phyloP scores from a whole-genome alignment of 2,797 vertebrate species.

The Acanthis flammea region DNA sequence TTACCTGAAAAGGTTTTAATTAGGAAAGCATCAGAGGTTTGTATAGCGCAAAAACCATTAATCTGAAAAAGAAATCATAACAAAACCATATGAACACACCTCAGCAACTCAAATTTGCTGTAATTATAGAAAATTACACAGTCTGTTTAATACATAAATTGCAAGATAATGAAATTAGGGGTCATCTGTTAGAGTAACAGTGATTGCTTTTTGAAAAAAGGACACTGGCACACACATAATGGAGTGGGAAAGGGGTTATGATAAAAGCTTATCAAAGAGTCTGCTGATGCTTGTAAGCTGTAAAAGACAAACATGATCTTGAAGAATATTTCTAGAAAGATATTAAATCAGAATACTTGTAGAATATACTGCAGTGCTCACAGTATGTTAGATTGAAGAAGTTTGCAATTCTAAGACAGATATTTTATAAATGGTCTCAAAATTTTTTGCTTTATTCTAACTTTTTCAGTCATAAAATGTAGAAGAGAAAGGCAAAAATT shows the following conservation, averaged over 20 bases:
- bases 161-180: constrained; percentile 31
- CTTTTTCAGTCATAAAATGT: background rate
- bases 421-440: background rate
- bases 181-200: background rate
- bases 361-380: background rate
- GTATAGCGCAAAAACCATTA: constrained; percentile 4
- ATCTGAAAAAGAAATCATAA: constrained; percentile 33
- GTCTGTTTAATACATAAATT: constrained; percentile 34
- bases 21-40: constrained; percentile 24
- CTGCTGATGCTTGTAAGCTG: background rate
- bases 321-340: background rate
- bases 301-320: background rate
- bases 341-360: background rate
- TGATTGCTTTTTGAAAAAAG: background rate
- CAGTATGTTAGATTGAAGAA: background rate
- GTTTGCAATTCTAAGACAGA: background rate
- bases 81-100: constrained; percentile 27
- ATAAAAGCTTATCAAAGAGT: constrained; percentile 9
- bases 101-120: constrained; percentile 36
- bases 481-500: background rate
- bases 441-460: background rate
- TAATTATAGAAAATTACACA: constrained; percentile 41
- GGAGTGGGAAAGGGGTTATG: background rate
- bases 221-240: background rate
- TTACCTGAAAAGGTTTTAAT: constrained; percentile 53